Evolutionary conservation across 2,113 vertebrate species (phyloP).

Genomic region (human): GRCh38 chr4:127095501-127096000

Average conservation of each 20-base stretch:
- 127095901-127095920: neutral
- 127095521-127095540: neutral
- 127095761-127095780: neutral
- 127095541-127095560: neutral
- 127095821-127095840: neutral
- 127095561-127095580: neutral
- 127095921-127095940: neutral
- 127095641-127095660: neutral
- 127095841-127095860: neutral
- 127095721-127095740: neutral
- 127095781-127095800: neutral
- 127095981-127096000: neutral
- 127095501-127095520: neutral
- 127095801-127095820: neutral
- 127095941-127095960: neutral
- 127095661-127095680: neutral
- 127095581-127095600: conserved; percentile 9
- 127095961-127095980: neutral
- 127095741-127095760: neutral
- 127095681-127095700: neutral
- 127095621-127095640: neutral
- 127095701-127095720: neutral
- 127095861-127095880: neutral
- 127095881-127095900: neutral
- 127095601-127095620: neutral